A percentile compares a stretch with the other conserved stretches of the same genome.
Evolutionary conservation across 35 echinoderm and acorn worm species (phyloP).

Genomic region (Nesometra sesokonis): DNA sequence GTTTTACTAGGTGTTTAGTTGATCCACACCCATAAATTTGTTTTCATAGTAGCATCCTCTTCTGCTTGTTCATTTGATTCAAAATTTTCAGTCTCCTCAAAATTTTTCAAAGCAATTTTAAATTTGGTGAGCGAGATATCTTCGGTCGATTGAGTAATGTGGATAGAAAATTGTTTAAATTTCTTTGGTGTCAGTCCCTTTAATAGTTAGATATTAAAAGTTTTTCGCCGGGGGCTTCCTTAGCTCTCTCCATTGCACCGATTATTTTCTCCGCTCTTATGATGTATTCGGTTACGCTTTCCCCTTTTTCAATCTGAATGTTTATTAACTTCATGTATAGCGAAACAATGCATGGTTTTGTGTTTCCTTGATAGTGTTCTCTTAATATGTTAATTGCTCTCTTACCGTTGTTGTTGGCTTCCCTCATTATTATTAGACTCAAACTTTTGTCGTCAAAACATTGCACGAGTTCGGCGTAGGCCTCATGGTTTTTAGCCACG

Average conservation of each 20-base stretch:
- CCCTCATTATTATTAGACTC: background rate
- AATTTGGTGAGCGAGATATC: background rate
- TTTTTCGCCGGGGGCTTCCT: background rate
- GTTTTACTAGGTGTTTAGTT: background rate
- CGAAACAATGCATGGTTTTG: background rate
- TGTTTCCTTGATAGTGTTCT: background rate
- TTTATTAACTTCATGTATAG: background rate
- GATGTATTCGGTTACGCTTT: background rate
- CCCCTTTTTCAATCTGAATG: background rate
- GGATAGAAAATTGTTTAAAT: background rate
- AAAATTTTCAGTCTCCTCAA: background rate
- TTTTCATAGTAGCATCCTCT: background rate
- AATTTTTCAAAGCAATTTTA: background rate
- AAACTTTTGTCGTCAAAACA: background rate
- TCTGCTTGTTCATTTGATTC: background rate
- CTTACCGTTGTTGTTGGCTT: background rate
- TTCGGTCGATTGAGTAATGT: background rate
- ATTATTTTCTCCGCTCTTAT: background rate
- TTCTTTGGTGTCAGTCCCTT: background rate
- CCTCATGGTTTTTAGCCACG: background rate
- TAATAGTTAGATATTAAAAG: background rate
- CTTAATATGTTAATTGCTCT: background rate
- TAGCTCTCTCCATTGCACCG: background rate
- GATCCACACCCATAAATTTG: background rate
- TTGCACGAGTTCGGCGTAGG: background rate